A percentile compares a stretch with the other conserved stretches of the same genome.
Evolutionary conservation across 2,797 vertebrate genomes (phyloP).

Genomic region (Enteromius mattozi): DNA sequence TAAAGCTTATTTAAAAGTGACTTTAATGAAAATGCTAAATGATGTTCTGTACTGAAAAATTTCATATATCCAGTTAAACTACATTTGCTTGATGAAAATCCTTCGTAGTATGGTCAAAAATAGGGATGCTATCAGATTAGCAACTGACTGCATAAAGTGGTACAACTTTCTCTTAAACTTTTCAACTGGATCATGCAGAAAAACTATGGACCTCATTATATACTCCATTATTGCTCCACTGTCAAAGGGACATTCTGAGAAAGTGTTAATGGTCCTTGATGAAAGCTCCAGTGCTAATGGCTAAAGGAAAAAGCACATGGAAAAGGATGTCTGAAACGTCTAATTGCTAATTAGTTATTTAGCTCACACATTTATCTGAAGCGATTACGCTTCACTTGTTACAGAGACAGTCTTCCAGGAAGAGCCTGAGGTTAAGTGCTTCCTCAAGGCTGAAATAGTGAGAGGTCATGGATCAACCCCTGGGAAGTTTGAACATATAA

Average conservation of each 20-base stretch:
- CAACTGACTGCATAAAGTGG: background rate
- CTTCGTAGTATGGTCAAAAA: background rate
- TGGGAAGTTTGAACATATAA: conserved; percentile 4
- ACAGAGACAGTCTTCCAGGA: conserved; percentile 5
- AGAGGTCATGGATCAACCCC: conserved; percentile 16
- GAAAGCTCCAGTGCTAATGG: background rate
- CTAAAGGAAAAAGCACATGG: background rate
- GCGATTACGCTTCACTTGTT: conserved; percentile 9
- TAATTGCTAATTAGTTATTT: conserved; percentile 24
- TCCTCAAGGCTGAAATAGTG: background rate
- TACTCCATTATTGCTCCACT: background rate
- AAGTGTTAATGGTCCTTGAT: background rate
- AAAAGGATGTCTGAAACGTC: conserved; percentile 4
- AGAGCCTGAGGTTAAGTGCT: background rate
- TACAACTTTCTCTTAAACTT: background rate
- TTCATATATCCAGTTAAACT: background rate
- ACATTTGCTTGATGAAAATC: background rate
- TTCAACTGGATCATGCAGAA: background rate
- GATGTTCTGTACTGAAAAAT: background rate
- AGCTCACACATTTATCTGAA: conserved; percentile 22
- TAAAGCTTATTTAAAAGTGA: background rate
- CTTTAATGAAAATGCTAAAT: background rate
- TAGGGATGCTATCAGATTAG: background rate
- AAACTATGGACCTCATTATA: background rate
- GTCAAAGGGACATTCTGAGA: background rate